Evolutionary conservation across 53 echinoderm and acorn worm genomes (phyloP), one percentile per base, ranked within the genome.

Genomic region (Paelopatides confundens): DNA sequence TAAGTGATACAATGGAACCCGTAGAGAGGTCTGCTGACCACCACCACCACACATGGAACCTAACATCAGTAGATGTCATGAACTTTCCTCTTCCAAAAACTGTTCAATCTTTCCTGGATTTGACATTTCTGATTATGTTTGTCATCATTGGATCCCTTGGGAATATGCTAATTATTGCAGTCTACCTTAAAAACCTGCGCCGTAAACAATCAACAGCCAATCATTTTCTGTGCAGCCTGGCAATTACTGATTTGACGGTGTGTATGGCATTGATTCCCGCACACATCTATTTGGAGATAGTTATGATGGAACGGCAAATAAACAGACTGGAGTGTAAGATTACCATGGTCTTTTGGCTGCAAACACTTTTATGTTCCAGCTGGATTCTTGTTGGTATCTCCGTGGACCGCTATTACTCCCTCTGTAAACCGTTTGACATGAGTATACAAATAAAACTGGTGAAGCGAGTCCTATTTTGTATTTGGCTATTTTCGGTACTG

Each of bases 351-450:
- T 66, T 95, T 69, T 99, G 99, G 99, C 92, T 94, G 32, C 95
- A 96, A 39, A 93, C 94, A 18, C 92, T 99, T 62, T 81, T 94
- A 14, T 93, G 95, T 64, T 95, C 99, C 7, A 94, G 95, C 35
- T 99, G 99, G 99, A 95, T 99, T 49, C 81, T 99, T 4, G 99
- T 96, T 12, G 99, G 99, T 24, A 99, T 99, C 32, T 99, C 99
- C 2, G 87, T 99, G 21, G 99, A 99, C 65, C 92, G 99, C 3
- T 99, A 92, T 81, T 93, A 94, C 89, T 96, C 94, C 68, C 91
- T 99, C 66, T 89, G 95, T 36, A 85, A 87, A 4, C 99, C 99
- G 1, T 92, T 99, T n/a, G 92, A 93, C 81, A 88, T 94, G 89
- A 65, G 88, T 54, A 89, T 89, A 49, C 92, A 92, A 65, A 90